Evolutionary conservation across 2,888 invertebrate genomes (phyloP), one percentile per base, ranked within the genome.

Genomic region (Drosophila mimica): DNA sequence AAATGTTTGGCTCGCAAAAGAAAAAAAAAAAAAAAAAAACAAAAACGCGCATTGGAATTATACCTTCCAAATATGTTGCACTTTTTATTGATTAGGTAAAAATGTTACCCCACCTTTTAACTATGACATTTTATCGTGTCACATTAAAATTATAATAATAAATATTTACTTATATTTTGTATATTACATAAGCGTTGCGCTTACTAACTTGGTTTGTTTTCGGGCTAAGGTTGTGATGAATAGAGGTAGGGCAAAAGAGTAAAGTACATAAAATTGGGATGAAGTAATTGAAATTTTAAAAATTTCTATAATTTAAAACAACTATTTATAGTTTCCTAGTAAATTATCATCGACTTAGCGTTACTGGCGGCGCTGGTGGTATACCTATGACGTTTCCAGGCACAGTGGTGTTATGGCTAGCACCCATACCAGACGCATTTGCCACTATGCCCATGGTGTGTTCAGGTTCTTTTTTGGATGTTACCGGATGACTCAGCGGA

Each of bases 291-390:
- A 79, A 84, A 83, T 71, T 83, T 81, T 72, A 30, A 49, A 74
- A 86, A 74, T 74, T 74, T 76, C 68, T 63, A 70, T 74, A 68
- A 49, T 68, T 77, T 78, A 36, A 56, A 75, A 58, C 28, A 36
- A 40, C 48, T 75, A 70, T 52, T 71, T 71, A 62, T 70, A 49
- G 25, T 54, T 57, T 69, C 33, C 25, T 38, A 56, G 51, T 64
- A 59, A 59, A 72, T 86, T 91, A 91, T 91, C 91, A 91, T 91
- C 91, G 91, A 80, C 91, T 91, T 43, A 82, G 82, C 58, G 87
- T 81, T 30, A 85, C 79, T 40, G 91, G 81, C 61, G 91, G 78
- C 38, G 86, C 76, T 59, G 89, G 79, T 68, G 89, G 81, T 68
- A 89, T 83, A n/a, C 88, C 86, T 25, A 88, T 79, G n/a, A 88